Evolutionary conservation across 2,113 vertebrate species (phyloP).

Genomic region (Meleagris gallopavo): DNA sequence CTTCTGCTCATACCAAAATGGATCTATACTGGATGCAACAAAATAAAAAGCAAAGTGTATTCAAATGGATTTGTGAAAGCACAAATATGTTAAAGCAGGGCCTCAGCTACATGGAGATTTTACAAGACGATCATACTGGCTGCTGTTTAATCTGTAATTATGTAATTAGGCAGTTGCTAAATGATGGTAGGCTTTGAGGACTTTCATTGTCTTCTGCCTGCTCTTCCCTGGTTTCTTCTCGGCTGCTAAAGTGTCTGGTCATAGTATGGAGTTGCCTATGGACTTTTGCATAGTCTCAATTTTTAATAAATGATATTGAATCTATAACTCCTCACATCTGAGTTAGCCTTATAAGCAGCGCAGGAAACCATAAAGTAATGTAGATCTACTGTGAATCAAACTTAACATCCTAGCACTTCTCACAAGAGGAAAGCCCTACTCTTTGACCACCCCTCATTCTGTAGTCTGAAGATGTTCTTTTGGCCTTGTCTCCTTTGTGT

Average conservation of each 20-base stretch:
- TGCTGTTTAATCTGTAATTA: neutral
- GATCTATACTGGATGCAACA: neutral
- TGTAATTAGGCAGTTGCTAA: constrained; percentile 12
- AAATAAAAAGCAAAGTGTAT: neutral
- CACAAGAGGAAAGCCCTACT: neutral
- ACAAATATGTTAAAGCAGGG: neutral
- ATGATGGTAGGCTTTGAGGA: neutral
- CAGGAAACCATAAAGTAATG: neutral
- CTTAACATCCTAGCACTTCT: neutral
- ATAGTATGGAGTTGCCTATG: neutral
- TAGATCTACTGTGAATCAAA: neutral
- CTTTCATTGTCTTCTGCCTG: neutral
- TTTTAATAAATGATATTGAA: neutral
- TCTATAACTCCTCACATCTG: neutral
- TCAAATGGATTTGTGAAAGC: neutral
- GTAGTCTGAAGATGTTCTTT: neutral
- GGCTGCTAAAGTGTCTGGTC: neutral
- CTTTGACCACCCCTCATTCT: neutral
- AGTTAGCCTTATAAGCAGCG: neutral
- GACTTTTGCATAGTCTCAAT: neutral
- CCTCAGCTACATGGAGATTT: neutral
- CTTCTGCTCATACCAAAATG: neutral
- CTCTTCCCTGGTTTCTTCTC: neutral
- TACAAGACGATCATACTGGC: neutral
- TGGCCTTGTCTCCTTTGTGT: neutral